A percentile compares a stretch with the other conserved stretches of the same genome.
Conservation (phyloP, 2,797 vertebrate genomes). For the Schizopygopsis pylzovi region DNA sequence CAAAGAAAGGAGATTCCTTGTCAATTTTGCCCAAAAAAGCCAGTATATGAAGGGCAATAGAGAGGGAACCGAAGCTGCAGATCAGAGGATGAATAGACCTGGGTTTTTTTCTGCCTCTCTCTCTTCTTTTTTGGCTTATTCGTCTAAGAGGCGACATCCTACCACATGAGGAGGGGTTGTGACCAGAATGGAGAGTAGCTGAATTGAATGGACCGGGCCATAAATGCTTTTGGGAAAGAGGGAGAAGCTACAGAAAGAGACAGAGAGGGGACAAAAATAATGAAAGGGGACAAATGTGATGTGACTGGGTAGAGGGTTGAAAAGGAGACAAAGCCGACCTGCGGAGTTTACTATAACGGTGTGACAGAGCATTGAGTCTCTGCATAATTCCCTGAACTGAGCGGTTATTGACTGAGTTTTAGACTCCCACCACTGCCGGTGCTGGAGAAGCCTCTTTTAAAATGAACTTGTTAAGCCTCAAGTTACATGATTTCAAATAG, state of each 20-base stretch:
- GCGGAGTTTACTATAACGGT: constrained; percentile 19
- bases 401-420: constrained; percentile 34
- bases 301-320: constrained; percentile 20
- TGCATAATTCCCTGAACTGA: constrained; percentile 11
- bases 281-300: constrained; percentile 18
- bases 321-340: constrained; percentile 53
- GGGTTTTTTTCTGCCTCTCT: not conserved
- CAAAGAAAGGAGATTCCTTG: constrained; percentile 60
- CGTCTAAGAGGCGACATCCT: constrained; percentile 73
- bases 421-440: not conserved
- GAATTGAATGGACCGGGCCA: constrained; percentile 63
- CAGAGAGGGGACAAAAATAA: constrained; percentile 26
- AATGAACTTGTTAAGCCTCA: not conserved
- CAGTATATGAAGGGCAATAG: constrained; percentile 64
- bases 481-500: not conserved
- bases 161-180: constrained; percentile 68
- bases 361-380: constrained; percentile 39
- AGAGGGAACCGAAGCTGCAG: constrained; percentile 67
- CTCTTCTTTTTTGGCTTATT: constrained; percentile 70
- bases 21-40: constrained; percentile 53
- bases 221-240: constrained; percentile 64
- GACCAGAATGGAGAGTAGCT: constrained; percentile 75
- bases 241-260: constrained; percentile 14
- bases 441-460: not conserved
- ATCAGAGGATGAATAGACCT: constrained; percentile 54